Evolutionary conservation across 2,888 invertebrate genomes (phyloP).

Genomic region (Pachliopta kotzebuea): DNA sequence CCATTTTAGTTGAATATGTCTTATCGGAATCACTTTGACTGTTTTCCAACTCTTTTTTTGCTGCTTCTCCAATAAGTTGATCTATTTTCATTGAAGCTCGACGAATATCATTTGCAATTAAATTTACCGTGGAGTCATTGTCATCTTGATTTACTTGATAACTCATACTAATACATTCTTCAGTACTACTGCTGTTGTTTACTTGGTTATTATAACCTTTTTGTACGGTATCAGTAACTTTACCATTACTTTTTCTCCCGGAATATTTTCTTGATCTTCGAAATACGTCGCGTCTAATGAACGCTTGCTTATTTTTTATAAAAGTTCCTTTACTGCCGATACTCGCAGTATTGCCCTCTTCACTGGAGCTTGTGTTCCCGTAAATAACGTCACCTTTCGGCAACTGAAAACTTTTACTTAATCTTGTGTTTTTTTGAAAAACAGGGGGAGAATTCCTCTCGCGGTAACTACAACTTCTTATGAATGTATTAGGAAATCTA

Average conservation of each 20-base stretch:
- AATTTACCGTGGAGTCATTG: conserved; percentile 77
- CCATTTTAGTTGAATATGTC: conserved; percentile 79
- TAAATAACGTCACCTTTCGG: conserved; percentile 70
- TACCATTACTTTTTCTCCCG: conserved; percentile 67
- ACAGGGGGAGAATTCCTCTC: conserved; percentile 74
- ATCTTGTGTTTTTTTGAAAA: conserved; percentile 76
- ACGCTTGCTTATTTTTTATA: conserved; percentile 80
- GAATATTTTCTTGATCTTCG: conserved; percentile 76
- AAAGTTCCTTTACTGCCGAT: conserved; percentile 74
- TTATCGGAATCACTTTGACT: conserved; percentile 65
- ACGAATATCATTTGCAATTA: conserved; percentile 79
- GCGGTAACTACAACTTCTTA: conserved; percentile 74
- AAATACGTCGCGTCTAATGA: conserved; percentile 72
- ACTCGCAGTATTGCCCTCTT: conserved; percentile 70
- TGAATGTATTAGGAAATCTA: conserved; percentile 71
- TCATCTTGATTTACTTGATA: conserved; percentile 79
- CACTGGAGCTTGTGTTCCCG: conserved; percentile 75
- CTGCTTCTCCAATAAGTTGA: conserved; percentile 71
- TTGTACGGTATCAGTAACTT: conserved; percentile 56
- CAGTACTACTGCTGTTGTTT: conserved; percentile 70
- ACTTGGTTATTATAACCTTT: conserved; percentile 60
- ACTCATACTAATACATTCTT: conserved; percentile 71
- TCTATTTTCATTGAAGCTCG: conserved; percentile 80
- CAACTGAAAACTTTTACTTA: conserved; percentile 76
- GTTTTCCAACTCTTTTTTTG: conserved; percentile 54